Conservation (phyloP, 2,888 invertebrate genomes). For the Oligia strigilis region DNA sequence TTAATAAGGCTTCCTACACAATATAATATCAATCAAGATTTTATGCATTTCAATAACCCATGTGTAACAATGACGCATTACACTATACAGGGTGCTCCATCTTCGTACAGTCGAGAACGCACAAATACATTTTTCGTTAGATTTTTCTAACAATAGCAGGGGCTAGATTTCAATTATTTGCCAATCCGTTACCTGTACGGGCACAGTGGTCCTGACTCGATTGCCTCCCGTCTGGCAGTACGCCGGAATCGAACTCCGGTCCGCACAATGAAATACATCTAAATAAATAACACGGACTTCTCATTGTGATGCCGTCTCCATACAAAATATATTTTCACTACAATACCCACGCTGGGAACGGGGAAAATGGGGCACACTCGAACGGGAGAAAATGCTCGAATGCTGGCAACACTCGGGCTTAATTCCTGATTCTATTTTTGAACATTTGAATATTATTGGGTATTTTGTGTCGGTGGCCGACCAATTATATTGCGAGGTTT, state of each 20-base stretch:
- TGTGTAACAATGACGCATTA: conserved; percentile 1
- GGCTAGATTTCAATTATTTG: conserved; percentile 85
- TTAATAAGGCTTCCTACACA: not conserved
- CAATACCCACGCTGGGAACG: conserved; percentile 79
- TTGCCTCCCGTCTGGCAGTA: conserved; percentile 82
- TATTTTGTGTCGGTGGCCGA: conserved; percentile 56
- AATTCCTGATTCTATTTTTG: conserved; percentile 77
- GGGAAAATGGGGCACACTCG: conserved; percentile 83
- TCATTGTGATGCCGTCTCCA: conserved; percentile 84
- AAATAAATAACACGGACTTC: conserved; percentile 88
- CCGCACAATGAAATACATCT: conserved; percentile 85
- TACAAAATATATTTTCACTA: conserved; percentile 86
- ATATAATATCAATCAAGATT: not conserved
- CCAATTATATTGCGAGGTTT: conserved; percentile 58
- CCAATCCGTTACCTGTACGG: conserved; percentile 80
- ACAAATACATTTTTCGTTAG: conserved; percentile 73
- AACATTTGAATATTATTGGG: conserved; percentile 74
- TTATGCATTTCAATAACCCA: not conserved
- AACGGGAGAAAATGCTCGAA: conserved; percentile 80
- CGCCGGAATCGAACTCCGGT: conserved; percentile 80
- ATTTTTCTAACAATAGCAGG: conserved; percentile 73
- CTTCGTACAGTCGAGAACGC: conserved; percentile 56
- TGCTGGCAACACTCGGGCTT: conserved; percentile 78
- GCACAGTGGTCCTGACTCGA: conserved; percentile 76
- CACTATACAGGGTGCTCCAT: conserved; percentile 49